Evolutionary conservation across 2,113 vertebrate genomes (phyloP), one percentile per base, ranked within the genome.

Genomic region (Pan paniscus): DNA sequence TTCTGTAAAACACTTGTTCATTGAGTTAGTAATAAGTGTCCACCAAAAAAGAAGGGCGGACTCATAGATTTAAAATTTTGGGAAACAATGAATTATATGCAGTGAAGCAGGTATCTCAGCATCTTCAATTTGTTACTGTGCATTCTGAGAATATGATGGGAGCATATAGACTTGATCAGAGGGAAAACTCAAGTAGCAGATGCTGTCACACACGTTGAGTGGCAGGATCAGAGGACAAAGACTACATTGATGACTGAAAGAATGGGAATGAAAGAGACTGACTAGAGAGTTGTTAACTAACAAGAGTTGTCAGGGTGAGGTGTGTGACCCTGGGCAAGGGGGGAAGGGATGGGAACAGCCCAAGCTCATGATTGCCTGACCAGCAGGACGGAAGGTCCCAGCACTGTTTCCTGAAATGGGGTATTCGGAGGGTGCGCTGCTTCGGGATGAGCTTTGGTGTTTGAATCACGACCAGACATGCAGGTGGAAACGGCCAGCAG

Each of bases 371-470:
- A 40, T 61, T 8, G 3, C 35, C 55, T 46, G n/a, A 30, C 8
- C 55, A 48, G 14, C 0, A 8, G 55, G 57, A 32, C 9, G 0
- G 0, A 35, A 55, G 38, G 4, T 55, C 8, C 12, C 38, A 25
- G 20, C 7, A 32, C 13, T 43, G 23, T 10, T 43, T 43, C 27
- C 14, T 40, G 50, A 55, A 9, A 57, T 23, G 20, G 8, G 48
- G 12, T 35, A 16, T 17, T 4, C 2, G 59, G 59, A 59, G 76
- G 61, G 35, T 22, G 20, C 2, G 8, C 61, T 30, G 38, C 32
- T 46, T 46, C 16, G 6, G 50, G 3, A 46, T 25, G 23, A 25
- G 23, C 23, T 40, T 22, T 11, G 23, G 70, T 11, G n/a, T 25
- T 22, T 80, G 38, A 85, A 10, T 4, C 1, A 3, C 2, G 8